Evolutionary conservation across 1,140 invertebrate species (phyloP), one percentile per base, ranked within the genome.

Genomic region (Lineus longissimus): DNA sequence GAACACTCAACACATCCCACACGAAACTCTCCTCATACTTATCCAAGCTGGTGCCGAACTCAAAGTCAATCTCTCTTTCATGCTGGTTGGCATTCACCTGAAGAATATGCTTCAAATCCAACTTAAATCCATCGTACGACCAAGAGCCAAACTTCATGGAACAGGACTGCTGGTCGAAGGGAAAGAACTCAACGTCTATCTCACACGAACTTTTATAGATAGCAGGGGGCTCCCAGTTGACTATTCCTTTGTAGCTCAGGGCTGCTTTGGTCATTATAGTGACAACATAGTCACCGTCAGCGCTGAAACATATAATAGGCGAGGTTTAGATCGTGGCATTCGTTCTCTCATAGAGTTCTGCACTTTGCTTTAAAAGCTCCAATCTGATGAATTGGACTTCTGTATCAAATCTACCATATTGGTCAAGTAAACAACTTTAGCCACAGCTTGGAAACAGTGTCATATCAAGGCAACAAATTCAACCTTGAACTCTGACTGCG

Each of bases 171-270:
- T 94, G 90, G 74, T 96, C 93, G 74, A 95, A 96, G 0, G 93
- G 93, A 76, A 95, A 83, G 62, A 81, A 82, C 66, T 83, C 79
- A 19, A 99, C 97, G 81, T 99, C 95, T 72, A 99, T 99, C 23
- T 94, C 97, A 82, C 97, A 99, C 47, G 95, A 97, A 82, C 94
- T 97, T 88, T 99, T 89, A 80, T 98, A 99, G 76, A 99, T 98
- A 43, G 96, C 95, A 25, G 96, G 96, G 0, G 97, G 97, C 36
- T 98, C 94, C 95, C 95, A 98, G n/a, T 96, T 66, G 7, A 98
- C 94, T 82, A 91, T 91, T 17, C 97, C 97, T 36, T 65, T 65
- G 79, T 93, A 90, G 76, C 81, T 71, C 19, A 86, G 58, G 7
- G 83, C 85, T 15, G 84, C 85, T 63, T 86, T 86, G 19, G 84